Percentiles rank a stretch among this genome's conserved stretches.
phyloP scores from a whole-genome alignment of 2,113 vertebrate species.

The Gasterosteus nipponicus region DNA sequence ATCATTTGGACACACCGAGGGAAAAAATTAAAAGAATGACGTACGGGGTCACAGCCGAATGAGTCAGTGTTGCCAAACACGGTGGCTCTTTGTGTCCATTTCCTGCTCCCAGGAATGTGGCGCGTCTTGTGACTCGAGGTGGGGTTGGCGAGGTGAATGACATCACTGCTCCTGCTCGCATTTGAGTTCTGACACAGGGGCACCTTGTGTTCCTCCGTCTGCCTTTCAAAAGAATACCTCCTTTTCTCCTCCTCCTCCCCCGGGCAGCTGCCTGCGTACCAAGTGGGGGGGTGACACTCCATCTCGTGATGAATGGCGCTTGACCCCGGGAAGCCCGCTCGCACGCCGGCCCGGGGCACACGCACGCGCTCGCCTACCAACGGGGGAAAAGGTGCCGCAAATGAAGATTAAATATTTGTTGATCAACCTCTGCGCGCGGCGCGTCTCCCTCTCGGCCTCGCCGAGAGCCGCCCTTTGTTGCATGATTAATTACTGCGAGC shows the following conservation, averaged over 20 bases:
- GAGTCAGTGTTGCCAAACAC: slow-evolving; percentile 90
- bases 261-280: slow-evolving; percentile 88
- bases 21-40: slow-evolving; percentile 76
- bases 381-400: slow-evolving; percentile 74
- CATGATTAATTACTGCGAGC: slow-evolving; percentile 96
- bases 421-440: slow-evolving; percentile 76
- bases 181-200: slow-evolving; percentile 94
- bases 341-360: slow-evolving; percentile 15
- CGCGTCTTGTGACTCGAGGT: slow-evolving; percentile 91
- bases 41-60: slow-evolving; percentile 88
- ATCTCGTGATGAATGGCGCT: slow-evolving; percentile 97
- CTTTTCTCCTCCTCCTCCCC: slow-evolving; percentile 72
- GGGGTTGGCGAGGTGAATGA: slow-evolving; percentile 84
- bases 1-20: slow-evolving; percentile 86
- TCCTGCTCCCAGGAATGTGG: slow-evolving; percentile 90
- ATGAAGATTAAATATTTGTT: slow-evolving; percentile 86
- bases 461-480: slow-evolving; percentile 86
- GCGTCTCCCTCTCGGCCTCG: slow-evolving; percentile 58
- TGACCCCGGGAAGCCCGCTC: slow-evolving; percentile 88
- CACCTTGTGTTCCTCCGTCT: slow-evolving; percentile 94
- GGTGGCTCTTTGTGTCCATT: slow-evolving; percentile 88
- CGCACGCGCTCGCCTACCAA: slow-evolving; percentile 60
- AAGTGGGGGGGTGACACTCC: slow-evolving; percentile 90
- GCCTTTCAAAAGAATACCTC: slow-evolving; percentile 83
- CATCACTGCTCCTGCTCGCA: slow-evolving; percentile 91